Base-by-base conservation (phyloP, 2,888 invertebrate species). In the Cosmia trapezina region DNA sequence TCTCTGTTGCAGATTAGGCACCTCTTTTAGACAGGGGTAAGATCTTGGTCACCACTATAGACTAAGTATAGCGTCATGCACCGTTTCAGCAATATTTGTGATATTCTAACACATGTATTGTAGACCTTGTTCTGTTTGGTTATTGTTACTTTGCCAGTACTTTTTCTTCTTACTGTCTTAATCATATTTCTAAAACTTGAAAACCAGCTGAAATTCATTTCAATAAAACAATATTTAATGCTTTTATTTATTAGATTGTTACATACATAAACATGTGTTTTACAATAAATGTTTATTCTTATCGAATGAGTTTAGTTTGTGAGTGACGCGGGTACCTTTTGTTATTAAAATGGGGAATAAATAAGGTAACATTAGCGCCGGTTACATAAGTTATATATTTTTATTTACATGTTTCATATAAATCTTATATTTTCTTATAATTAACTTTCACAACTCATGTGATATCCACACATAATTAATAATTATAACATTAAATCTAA, bases 281-380 rank as follows among this genome's bases (percentile, higher is more conserved):
- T 81, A 85, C 71, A 83, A 78, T 76, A 78, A n/a, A n/a, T 78
- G 66, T 72, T 77, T 83, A 78, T 79, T 83, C 69, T 76, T 83
- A 81, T 69, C 41, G 60, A 72, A 74, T 78, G 68, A 63, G 56
- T 68, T 84, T 81, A 87, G 74, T 76, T 82, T 81, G 87, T 89
- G 86, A 83, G 81, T 84, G 91, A 92, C 93, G 93, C 93, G 93
- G 87, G 93, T 93, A 94, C 94, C 94, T 93, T 93, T 90, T 86
- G 84, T 86, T 83, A 85, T 87, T 88, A 85, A 80, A 76, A 82
- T 78, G 85, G 88, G 86, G 88, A 88, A 89, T 90, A 89, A 84
- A 89, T 92, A 94, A 96, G 96, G 96, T 96, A 96, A 95, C 96
- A 96, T 95, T 95, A 96, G 96, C 96, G 96, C 96, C 94, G 92